phyloP scores from a whole-genome alignment of 2,888 invertebrate species.

The Papilio protenor region DNA sequence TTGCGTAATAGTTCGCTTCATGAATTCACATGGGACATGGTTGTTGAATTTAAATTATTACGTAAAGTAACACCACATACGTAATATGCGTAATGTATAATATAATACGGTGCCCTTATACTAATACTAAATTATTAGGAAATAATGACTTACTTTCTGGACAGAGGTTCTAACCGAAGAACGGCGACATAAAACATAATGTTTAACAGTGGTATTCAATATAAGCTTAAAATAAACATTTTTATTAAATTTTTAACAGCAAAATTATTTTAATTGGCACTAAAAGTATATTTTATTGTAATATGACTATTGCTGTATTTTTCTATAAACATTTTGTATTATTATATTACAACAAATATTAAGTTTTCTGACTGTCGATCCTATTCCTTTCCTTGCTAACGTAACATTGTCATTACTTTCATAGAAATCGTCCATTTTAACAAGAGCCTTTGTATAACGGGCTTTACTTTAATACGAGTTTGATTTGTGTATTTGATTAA shows the following conservation, averaged over 20 bases:
- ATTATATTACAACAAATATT: neutral
- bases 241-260: too few relatives aligned
- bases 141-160: too few relatives aligned
- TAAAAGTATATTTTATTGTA: neutral
- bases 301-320: neutral
- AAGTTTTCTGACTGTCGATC: conserved; percentile 52
- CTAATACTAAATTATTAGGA: neutral
- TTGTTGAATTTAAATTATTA: conserved; percentile 48
- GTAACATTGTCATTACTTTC: conserved; percentile 69
- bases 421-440: conserved; percentile 63
- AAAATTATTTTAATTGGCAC: too few relatives aligned
- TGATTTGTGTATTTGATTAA: conserved; percentile 46
- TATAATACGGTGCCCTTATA: neutral
- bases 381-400: conserved; percentile 66
- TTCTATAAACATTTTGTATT: neutral
- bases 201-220: too few relatives aligned
- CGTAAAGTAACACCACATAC: conserved; percentile 29
- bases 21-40: conserved; percentile 49
- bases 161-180: too few relatives aligned
- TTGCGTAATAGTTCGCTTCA: conserved; percentile 62
- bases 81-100: neutral
- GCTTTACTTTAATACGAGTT: conserved; percentile 54
- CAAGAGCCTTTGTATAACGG: conserved; percentile 54
- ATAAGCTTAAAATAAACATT: too few relatives aligned
- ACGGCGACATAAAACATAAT: too few relatives aligned